Evolutionary conservation across 2,113 vertebrate genomes (phyloP).

Genomic region (Mystacornis crossleyi): DNA sequence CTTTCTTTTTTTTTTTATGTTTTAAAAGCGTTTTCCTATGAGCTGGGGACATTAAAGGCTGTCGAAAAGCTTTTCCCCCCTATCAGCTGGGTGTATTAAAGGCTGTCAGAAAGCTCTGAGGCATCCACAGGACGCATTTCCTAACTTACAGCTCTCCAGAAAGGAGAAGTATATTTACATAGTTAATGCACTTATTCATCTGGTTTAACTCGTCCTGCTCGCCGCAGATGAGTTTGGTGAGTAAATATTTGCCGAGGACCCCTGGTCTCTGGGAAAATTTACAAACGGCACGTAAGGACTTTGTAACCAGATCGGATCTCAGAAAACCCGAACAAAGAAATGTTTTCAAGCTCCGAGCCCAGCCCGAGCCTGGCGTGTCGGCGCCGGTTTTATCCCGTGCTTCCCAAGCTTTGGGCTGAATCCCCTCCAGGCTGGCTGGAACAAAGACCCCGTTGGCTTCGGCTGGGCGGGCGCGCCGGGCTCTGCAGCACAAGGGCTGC

Average conservation of each 20-base stretch:
- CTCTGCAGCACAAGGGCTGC: conserved; percentile 38
- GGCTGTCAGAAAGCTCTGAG: neutral
- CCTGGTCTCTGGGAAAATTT: neutral
- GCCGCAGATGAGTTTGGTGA: neutral
- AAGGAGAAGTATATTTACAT: neutral
- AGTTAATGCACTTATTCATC: neutral
- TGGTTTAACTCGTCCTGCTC: neutral
- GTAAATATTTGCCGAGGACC: neutral
- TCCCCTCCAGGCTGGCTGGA: neutral
- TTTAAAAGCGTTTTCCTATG: neutral
- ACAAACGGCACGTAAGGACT: neutral
- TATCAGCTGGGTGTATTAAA: neutral
- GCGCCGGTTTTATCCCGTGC: neutral
- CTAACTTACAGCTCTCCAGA: neutral
- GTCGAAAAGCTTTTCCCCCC: neutral
- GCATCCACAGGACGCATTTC: neutral
- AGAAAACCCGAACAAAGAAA: conserved; percentile 41
- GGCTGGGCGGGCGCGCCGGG: neutral
- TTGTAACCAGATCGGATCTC: accelerated
- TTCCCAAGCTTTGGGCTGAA: neutral
- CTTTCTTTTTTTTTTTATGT: too few relatives aligned
- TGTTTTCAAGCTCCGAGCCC: neutral
- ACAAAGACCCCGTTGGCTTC: conserved; percentile 11
- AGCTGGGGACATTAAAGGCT: neutral
- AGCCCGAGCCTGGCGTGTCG: neutral